Percentiles rank a stretch among this genome's conserved stretches.
Evolutionary conservation across 1,140 invertebrate species (phyloP).

Genomic region (Arion vulgaris): DNA sequence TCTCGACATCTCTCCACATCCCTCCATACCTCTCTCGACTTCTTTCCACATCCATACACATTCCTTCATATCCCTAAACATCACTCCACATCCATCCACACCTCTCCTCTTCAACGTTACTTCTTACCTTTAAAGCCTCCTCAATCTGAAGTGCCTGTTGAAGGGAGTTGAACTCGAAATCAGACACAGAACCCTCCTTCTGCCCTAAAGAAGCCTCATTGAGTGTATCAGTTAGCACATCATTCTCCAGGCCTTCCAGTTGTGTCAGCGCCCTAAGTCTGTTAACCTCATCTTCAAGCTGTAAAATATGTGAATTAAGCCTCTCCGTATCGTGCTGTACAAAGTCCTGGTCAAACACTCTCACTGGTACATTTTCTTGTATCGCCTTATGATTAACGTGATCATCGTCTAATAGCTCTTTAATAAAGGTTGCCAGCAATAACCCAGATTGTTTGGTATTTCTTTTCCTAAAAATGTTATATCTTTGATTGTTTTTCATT

Average conservation of each 20-base stretch:
- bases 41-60: too few species aligned
- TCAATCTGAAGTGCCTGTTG: constrained; percentile 56
- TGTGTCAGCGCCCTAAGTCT: constrained; percentile 43
- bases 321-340: background rate
- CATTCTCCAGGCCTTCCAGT: constrained; percentile 60
- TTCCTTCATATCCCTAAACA: too few species aligned
- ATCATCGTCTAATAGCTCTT: background rate
- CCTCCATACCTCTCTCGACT: too few species aligned
- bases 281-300: constrained; percentile 46
- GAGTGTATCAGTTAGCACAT: constrained; percentile 53
- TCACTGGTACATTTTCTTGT: background rate
- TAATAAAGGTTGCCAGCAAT: background rate
- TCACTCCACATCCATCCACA: too few species aligned
- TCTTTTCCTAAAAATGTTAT: too few species aligned
- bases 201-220: constrained; percentile 57
- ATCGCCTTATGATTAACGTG: background rate
- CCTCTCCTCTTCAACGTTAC: too few species aligned
- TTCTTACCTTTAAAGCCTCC: constrained; percentile 47
- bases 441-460: constrained; percentile 13
- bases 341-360: background rate
- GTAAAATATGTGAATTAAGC: constrained; percentile 20
- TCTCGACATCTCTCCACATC: too few species aligned
- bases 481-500: too few species aligned
- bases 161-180: constrained; percentile 52
- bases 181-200: constrained; percentile 43